A percentile compares a stretch with the other conserved stretches of the same genome.
phyloP scores from a whole-genome alignment of 2,888 invertebrate genomes.

The Caenorhabditis parvicauda region DNA sequence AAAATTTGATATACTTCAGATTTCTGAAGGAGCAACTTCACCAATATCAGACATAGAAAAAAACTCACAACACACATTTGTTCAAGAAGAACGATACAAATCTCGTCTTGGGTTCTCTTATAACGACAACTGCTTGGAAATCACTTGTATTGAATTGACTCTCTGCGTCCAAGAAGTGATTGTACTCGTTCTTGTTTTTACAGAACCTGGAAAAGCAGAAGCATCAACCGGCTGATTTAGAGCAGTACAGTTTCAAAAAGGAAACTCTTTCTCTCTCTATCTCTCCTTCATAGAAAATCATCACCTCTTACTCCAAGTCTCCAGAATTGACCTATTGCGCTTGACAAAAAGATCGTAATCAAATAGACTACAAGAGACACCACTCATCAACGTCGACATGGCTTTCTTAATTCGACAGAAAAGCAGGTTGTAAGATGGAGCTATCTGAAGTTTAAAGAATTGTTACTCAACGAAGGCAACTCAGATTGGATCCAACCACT shows the following conservation, averaged over 20 bases:
- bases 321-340: conserved; percentile 31
- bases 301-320: conserved; percentile 17
- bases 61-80: conserved; percentile 32
- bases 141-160: too few relatives aligned
- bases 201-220: conserved; percentile 17
- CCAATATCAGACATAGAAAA: neutral
- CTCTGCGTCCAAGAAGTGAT: too few relatives aligned
- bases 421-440: conserved; percentile 29
- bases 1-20: conserved; percentile 1
- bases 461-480: neutral
- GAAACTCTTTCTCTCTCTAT: neutral
- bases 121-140: conserved; percentile 15
- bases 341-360: conserved; percentile 17
- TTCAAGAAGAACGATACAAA: conserved; percentile 45
- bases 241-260: too few relatives aligned
- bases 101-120: conserved; percentile 43
- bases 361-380: conserved; percentile 17
- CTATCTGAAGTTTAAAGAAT: conserved; percentile 12
- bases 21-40: neutral
- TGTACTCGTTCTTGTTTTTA: conserved; percentile 20
- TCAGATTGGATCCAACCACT: too few relatives aligned
- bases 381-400: conserved; percentile 36
- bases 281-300: neutral
- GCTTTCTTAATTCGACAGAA: conserved; percentile 43
- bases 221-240: too few relatives aligned